These are phyloP conservation scores for Pachyuromys duprasi DNA, from an alignment of 2,797 vertebrate genomes.

Conservation along the genomic window DNA sequence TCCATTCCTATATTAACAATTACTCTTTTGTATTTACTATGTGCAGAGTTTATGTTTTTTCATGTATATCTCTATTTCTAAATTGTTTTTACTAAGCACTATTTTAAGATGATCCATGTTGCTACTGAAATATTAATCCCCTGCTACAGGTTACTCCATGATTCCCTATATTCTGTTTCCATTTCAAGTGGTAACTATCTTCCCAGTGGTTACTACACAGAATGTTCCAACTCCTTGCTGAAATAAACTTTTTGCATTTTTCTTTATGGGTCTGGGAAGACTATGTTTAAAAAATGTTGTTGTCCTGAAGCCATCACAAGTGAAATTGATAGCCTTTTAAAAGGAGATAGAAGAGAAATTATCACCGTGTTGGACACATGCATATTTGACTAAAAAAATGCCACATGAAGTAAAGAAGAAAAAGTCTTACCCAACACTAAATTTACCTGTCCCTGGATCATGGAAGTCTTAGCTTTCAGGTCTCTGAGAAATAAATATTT, in stretches of 20 bases:
- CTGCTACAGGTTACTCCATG: not conserved
- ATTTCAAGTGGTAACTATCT: not conserved
- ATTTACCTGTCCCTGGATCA: not conserved
- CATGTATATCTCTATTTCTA: not conserved
- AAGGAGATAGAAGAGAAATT: not conserved
- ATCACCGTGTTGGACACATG: not conserved
- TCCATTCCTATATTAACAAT: not conserved
- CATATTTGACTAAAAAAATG: not conserved
- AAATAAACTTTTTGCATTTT: not conserved
- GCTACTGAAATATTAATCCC: not conserved
- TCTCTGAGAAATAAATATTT: not conserved
- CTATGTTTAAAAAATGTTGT: not conserved
- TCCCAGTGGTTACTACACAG: not conserved
- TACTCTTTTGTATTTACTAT: not conserved
- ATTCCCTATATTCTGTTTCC: not conserved
- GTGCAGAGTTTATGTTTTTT: not conserved
- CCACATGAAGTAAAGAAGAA: not conserved
- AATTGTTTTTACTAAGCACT: not conserved
- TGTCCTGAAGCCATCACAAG: not conserved
- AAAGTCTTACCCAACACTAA: not conserved
- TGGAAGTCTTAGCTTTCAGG: not conserved
- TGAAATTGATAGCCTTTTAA: not conserved
- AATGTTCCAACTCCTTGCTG: not conserved
- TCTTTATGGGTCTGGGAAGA: not conserved
- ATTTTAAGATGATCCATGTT: not conserved